These are phyloP conservation scores for Cygnus olor DNA, from an alignment of 2,797 vertebrate species.

Conservation along the genomic window DNA sequence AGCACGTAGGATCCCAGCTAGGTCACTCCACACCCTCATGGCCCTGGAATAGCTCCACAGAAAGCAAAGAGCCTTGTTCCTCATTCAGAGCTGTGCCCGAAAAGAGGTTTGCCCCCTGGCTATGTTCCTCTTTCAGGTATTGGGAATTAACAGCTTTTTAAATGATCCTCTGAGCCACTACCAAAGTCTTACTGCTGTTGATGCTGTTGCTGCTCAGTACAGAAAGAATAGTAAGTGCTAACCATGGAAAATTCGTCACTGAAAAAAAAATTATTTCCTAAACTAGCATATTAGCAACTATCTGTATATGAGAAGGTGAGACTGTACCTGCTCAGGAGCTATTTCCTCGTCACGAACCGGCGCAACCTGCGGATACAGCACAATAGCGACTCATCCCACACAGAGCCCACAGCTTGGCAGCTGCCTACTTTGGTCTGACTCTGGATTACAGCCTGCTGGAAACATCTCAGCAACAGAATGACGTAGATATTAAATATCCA, in stretches of 20 bases:
- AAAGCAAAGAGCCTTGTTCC: not conserved
- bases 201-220: not conserved
- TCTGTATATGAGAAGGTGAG: not conserved
- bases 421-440: not conserved
- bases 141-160: not conserved
- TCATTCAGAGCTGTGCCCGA: not conserved
- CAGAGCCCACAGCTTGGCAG: not conserved
- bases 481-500: slow-evolving; percentile 62
- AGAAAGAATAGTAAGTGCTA: not conserved
- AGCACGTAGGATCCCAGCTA: not conserved
- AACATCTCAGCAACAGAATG: slow-evolving; percentile 36
- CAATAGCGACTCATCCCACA: not conserved
- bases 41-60: not conserved
- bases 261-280: not conserved
- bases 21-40: not conserved
- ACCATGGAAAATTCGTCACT: not conserved
- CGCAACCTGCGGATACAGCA: not conserved
- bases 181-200: not conserved
- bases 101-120: not conserved
- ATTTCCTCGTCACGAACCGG: not conserved
- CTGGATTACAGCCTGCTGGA: not conserved
- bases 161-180: not conserved
- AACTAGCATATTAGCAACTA: not conserved
- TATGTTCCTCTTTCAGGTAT: not conserved
- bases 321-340: not conserved